phyloP scores from a whole-genome alignment of 2,888 invertebrate genomes.

The Cistogaster globosa region DNA sequence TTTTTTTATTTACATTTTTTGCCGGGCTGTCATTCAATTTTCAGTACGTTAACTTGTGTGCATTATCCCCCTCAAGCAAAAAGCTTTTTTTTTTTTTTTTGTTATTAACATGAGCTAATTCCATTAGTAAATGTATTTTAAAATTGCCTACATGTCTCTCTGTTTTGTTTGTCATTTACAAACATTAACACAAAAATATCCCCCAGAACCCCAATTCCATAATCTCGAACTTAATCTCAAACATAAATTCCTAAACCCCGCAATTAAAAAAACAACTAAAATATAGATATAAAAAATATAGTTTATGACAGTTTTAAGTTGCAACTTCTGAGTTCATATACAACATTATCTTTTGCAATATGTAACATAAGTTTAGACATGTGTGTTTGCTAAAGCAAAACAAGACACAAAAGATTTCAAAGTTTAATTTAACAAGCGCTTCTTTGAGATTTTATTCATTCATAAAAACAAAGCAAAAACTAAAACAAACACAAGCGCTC shows the following conservation, averaged over 20 bases:
- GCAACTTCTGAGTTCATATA: conserved; percentile 39
- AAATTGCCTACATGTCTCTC: conserved; percentile 47
- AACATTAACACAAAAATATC: conserved; percentile 1
- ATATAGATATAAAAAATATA: neutral
- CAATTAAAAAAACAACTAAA: neutral
- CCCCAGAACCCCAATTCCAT: neutral
- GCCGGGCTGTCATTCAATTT: too few relatives aligned
- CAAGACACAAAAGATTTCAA: conserved; percentile 4
- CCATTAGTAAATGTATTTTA: conserved; percentile 51
- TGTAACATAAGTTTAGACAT: conserved; percentile 39
- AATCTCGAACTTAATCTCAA: conserved; percentile 8
- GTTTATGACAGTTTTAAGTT: conserved; percentile 47
- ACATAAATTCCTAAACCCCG: neutral
- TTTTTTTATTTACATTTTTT: neutral
- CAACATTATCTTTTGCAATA: neutral
- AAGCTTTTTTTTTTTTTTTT: conserved; percentile 17
- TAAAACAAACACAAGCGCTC: conserved; percentile 23
- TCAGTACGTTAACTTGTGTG: neutral
- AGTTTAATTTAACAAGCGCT: conserved; percentile 30
- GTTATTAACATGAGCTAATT: conserved; percentile 64
- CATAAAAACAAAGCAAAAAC: conserved; percentile 37
- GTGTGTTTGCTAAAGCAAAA: conserved; percentile 15
- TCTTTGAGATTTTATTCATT: conserved; percentile 42
- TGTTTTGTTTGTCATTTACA: neutral
- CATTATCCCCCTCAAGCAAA: neutral